phyloP scores from a whole-genome alignment of 2,797 vertebrate genomes.

The Eurystomus glaucurus region DNA sequence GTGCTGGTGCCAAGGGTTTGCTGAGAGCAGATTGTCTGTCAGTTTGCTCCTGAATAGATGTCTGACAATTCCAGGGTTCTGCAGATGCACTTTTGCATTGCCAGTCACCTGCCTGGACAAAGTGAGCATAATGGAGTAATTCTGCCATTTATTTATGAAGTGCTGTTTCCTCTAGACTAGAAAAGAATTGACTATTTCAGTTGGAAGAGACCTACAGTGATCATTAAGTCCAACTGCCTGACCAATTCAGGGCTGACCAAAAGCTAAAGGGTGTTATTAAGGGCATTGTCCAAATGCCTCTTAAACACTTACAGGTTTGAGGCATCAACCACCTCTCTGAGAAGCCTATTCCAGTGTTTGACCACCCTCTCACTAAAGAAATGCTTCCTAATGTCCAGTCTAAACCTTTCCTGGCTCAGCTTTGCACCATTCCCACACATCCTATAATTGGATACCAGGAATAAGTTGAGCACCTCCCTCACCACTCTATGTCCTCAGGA shows the following conservation, averaged over 20 bases:
- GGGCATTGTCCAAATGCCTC: background rate
- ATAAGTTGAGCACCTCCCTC: background rate
- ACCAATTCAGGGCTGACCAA: background rate
- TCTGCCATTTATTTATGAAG: background rate
- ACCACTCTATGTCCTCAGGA: background rate
- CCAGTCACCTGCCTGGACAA: background rate
- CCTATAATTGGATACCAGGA: rapidly evolving
- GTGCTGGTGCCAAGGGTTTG: slow-evolving; percentile 50
- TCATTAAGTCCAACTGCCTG: background rate
- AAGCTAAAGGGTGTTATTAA: background rate
- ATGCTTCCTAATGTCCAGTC: background rate
- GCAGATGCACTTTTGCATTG: background rate
- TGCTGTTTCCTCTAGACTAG: background rate
- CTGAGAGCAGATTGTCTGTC: slow-evolving; percentile 56
- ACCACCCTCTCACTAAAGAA: background rate
- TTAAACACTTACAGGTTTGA: background rate
- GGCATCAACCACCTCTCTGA: background rate
- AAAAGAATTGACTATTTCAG: background rate
- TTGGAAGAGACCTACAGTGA: background rate
- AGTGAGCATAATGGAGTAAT: background rate
- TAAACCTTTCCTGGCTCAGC: background rate
- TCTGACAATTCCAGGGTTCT: slow-evolving; percentile 31
- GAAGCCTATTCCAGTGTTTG: background rate
- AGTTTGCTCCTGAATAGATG: background rate
- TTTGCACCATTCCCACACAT: rapidly evolving